Base-by-base conservation (phyloP, 2,888 invertebrate species). In the Ischnus inquisitorius region DNA sequence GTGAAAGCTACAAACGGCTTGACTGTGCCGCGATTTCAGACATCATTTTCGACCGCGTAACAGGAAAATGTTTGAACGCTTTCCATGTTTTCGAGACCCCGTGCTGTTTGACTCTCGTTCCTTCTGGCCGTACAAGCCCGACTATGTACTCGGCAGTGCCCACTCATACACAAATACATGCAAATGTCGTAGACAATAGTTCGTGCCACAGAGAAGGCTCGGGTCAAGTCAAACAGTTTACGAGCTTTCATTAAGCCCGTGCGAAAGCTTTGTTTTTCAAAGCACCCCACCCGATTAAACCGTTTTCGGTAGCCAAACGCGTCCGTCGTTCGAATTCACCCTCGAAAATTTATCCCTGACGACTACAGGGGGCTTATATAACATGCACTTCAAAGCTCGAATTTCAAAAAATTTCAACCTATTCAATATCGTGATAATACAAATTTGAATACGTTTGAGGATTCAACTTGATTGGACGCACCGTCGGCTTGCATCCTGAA, bases 1-100 rank as follows among this genome's bases (percentile, higher is more conserved):
- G 57, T 48, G 22, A 41, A 57, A 25, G 22, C 41, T n/a, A 28
- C 25, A 41, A 14, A 22, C 39, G 71, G 25, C 41, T 22, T 41
- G 71, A 71, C 39, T 54, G 41, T 25, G 57, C n/a, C 16, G 60
- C 71, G 41, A 60, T 72, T 72, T 57, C 43, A 57, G 57, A 72
- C 57, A 60, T 72, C 43, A 41, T 72, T 72, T 72, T 43, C 60
- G 60, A 72, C 71, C 43, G 12, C 57, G n/a, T 43, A 57, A 43
- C 57, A 16, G 43, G n/a, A 25, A 60, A 57, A 72, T 60, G 25
- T 72, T 72, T 43, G 41, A 10, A 41, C 43, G 41, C 22, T 39
- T 14, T 57, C 6, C 22, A 54, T 54, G 54, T 22, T 54, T 22
- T 54, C 22, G 54, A 16, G 54, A 0, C 0, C 54, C 3, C 10